Conservation (phyloP, 2,113 vertebrate species). For the Athene noctua region DNA sequence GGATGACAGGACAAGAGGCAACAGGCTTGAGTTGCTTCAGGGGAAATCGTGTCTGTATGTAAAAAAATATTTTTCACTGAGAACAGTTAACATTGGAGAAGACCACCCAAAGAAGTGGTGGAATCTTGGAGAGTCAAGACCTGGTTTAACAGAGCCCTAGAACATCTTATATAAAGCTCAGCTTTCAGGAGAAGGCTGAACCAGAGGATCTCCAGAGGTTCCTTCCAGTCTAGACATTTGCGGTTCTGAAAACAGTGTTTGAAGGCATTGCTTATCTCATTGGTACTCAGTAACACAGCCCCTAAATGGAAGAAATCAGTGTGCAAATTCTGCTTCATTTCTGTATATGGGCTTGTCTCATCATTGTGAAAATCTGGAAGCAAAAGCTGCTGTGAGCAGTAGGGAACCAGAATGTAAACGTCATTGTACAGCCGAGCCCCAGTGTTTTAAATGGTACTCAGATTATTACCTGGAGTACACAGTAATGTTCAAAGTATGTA, state of each 20-base stretch:
- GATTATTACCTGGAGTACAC: neutral
- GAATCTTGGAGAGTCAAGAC: neutral
- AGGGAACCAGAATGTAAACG: neutral
- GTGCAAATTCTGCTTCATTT: neutral
- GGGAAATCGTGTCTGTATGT: neutral
- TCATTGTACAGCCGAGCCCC: neutral
- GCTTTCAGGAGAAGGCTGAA: neutral
- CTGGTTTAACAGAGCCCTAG: neutral
- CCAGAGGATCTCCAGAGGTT: neutral
- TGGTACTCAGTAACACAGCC: neutral
- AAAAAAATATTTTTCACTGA: neutral
- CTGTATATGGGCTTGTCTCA: neutral
- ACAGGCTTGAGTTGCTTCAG: neutral
- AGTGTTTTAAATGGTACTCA: neutral
- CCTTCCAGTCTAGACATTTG: neutral
- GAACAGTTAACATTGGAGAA: neutral
- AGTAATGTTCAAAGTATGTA: neutral
- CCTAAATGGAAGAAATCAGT: neutral
- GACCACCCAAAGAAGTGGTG: neutral
- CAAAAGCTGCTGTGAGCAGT: neutral
- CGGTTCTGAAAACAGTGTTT: neutral
- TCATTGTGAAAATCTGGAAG: neutral
- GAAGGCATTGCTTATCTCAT: neutral
- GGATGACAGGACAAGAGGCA: neutral
- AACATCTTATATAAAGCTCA: neutral